These are phyloP conservation scores for Polypedilum vanderplanki DNA, from an alignment of 1,140 invertebrate genomes.

Conservation along the genomic window DNA sequence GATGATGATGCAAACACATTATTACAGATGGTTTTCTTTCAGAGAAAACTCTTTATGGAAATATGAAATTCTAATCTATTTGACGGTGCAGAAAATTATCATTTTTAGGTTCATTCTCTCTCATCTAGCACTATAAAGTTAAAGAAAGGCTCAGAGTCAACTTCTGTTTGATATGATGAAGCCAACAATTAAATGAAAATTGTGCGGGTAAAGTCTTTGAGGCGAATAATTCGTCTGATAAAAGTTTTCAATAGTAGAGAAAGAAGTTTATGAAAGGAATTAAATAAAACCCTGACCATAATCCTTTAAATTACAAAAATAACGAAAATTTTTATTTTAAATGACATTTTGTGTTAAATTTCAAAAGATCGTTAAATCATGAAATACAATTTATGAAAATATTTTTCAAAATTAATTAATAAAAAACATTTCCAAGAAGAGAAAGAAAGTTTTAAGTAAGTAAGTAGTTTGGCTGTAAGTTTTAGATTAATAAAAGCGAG, in stretches of 20 bases:
- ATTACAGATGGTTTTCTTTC: background rate
- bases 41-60: background rate
- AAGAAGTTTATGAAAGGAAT: no score
- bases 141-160: background rate
- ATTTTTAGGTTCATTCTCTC: background rate
- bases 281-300: no score
- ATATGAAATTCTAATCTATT: constrained; percentile 25
- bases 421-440: background rate
- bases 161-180: background rate
- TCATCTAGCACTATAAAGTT: background rate
- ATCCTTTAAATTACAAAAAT: no score
- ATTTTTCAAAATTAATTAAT: no score
- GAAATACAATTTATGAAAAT: no score
- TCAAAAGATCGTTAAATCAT: no score
- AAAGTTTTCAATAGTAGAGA: no score
- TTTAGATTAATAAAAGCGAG: constrained; percentile 8
- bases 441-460: background rate
- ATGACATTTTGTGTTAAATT: no score
- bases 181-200: background rate
- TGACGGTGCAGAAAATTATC: constrained; percentile 28
- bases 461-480: constrained; percentile 22
- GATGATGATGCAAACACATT: no score
- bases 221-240: no score
- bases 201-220: background rate
- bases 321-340: no score